phyloP scores from a whole-genome alignment of 2,797 vertebrate genomes.

The Hemibagrus guttatus region DNA sequence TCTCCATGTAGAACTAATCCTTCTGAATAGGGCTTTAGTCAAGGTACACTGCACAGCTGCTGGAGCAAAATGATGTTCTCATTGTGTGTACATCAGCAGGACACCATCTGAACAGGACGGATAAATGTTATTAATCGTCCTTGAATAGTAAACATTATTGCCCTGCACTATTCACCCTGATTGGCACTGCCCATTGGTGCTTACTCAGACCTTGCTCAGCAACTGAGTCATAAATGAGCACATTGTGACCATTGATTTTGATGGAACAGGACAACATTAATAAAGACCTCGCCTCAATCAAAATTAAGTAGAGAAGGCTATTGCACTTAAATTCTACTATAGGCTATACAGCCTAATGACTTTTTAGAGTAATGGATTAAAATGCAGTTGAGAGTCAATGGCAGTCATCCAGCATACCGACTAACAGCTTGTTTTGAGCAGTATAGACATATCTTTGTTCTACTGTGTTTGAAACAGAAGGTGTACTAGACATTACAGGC shows the following conservation, averaged over 20 bases:
- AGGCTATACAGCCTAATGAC: background rate
- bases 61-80: background rate
- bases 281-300: background rate
- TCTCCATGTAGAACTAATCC: constrained; percentile 2
- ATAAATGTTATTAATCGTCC: background rate
- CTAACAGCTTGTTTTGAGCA: background rate
- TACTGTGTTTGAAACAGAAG: background rate
- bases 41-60: background rate
- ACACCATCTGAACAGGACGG: background rate
- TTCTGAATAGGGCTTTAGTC: background rate
- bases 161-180: background rate
- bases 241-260: background rate
- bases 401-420: background rate
- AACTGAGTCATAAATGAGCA: constrained; percentile 9
- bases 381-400: background rate
- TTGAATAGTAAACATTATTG: constrained; percentile 7
- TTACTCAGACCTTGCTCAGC: constrained; percentile 27
- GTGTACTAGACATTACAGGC: background rate
- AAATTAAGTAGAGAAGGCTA: background rate
- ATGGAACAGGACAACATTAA: background rate
- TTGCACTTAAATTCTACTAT: background rate
- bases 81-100: background rate
- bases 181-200: background rate
- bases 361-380: background rate
- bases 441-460: no score